Evolutionary conservation across 2,797 vertebrate genomes (phyloP), one percentile per base, ranked within the genome.

Genomic region (Sebastes umbrosus): DNA sequence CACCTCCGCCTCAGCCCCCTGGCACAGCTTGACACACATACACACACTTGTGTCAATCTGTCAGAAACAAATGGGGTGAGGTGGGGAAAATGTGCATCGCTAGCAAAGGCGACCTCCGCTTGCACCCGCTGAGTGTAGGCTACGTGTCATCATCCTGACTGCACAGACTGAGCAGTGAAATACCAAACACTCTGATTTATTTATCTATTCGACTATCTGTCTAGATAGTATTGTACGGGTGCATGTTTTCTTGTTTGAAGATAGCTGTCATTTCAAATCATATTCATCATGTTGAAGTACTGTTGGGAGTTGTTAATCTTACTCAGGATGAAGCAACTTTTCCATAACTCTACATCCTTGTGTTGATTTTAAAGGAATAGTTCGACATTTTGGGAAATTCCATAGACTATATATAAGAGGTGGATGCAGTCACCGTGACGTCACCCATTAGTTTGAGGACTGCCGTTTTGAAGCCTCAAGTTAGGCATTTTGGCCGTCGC

Each of bases 1-100:
- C 91, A 87, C 90, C 88, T 87, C 84, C 57, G 75, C 86, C 85
- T 74, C 67, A 70, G 83, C 85, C 87, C 84, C 79, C 67, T 52
- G 77, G 78, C 89, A 85, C 84, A 83, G 83, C 70, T 84, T 67
- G 66, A 87, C 83, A 86, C 85, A 83, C 84, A 90, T 7, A 84
- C 75, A 87, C 88, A 84, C 73, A 64, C 86, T 64, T 20, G 77
- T 86, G 85, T 93, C 92, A 86, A 74, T 92, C 88, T 88, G 85
- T 91, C 90, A 89, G 79, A 82, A 88, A 88, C 82, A 90, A 92
- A 91, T 88, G 83, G 84, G 80, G 77, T 87, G 89, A 83, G 59
- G 66, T 66, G 32, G 73, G 63, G 64, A 70, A 72, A 87, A 72
- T 73, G 69, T 82, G 80, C 84, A 77, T 59, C 10, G 57, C 63